Base-by-base conservation (phyloP, 2,113 vertebrate genomes). In the Sphaerodactylus townsendi region DNA sequence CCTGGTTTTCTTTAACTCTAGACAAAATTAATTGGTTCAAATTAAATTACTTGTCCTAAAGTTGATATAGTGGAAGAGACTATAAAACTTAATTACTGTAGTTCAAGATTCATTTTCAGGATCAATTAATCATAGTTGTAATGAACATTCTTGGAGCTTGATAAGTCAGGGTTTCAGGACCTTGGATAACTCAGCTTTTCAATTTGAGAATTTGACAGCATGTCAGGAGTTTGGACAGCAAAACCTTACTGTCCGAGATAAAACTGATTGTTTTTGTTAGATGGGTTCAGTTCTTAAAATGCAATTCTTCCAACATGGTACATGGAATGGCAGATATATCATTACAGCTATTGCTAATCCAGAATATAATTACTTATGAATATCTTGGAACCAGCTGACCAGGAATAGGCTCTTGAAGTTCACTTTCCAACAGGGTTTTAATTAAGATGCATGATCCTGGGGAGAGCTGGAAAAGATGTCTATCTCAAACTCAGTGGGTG, bases 381-480 rank as follows among this genome's bases (percentile, higher is more conserved):
- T 37, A 56, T 41, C 25, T 46, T 64, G 39, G 28, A 79, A 4
- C 21, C 28, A 65, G 64, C 14, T 17, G 21, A 23, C 21, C 77
- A 66, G 37, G 41, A 10, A 10, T 17, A 65, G 33, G 37, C 11
- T n/a, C 41, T 62, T 79, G 64, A 66, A 50, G 48, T 80, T 50
- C 46, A 50, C n/a, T 69, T 69, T 50, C 78, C 19, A 23, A 50
- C 44, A n/a, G 66, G 62, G 28, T 48, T 79, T 14, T n/a, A 79
- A 66, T 79, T 79, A 66, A 69, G 62, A 79, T 65, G 62, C 25
- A 44, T 48, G 33, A 46, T n/a, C 35, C 23, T 48, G 30, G 28
- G n/a, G 81, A 65, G 28, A 82, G n/a, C 41, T 75, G 39, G 81
- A 75, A 75, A 82, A 74, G n/a, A 66, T 75, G 37, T 66, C n/a